Evolutionary conservation across 2,113 vertebrate genomes (phyloP).

Genomic region (Elephantulus edwardii): DNA sequence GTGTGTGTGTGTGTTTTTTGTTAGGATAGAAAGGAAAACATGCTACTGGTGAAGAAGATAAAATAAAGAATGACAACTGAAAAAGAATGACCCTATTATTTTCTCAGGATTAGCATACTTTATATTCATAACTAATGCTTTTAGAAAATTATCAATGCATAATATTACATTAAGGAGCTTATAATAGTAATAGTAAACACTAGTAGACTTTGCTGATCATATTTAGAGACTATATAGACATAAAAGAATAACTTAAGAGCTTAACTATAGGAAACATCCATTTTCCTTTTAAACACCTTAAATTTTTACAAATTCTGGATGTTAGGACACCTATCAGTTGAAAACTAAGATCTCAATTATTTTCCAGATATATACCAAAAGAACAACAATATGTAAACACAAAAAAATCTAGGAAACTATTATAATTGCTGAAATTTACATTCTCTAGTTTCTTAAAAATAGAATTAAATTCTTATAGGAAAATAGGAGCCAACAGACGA

Average conservation of each 20-base stretch:
- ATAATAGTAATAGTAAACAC: neutral
- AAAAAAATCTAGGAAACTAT: neutral
- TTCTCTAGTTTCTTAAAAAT: neutral
- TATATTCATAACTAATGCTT: neutral
- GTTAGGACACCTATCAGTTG: neutral
- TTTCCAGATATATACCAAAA: neutral
- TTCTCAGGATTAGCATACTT: neutral
- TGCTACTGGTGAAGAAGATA: neutral
- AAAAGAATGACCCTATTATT: conserved; percentile 42
- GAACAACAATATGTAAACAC: neutral
- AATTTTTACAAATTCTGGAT: neutral
- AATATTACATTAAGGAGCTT: neutral
- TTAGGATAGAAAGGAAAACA: neutral
- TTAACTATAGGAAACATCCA: neutral
- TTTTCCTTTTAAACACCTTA: neutral
- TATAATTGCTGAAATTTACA: neutral
- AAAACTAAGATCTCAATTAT: neutral
- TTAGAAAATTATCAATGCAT: conserved; percentile 8
- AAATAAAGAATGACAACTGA: conserved; percentile 30
- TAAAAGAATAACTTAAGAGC: neutral
- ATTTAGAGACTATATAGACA: conserved; percentile 17
- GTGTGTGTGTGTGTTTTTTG: no score
- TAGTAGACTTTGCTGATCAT: neutral
- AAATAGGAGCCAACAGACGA: neutral
- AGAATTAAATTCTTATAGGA: neutral